These are phyloP conservation scores for Girardinichthys multiradiatus DNA, from an alignment of 2,113 vertebrate species.

Conservation along the genomic window DNA sequence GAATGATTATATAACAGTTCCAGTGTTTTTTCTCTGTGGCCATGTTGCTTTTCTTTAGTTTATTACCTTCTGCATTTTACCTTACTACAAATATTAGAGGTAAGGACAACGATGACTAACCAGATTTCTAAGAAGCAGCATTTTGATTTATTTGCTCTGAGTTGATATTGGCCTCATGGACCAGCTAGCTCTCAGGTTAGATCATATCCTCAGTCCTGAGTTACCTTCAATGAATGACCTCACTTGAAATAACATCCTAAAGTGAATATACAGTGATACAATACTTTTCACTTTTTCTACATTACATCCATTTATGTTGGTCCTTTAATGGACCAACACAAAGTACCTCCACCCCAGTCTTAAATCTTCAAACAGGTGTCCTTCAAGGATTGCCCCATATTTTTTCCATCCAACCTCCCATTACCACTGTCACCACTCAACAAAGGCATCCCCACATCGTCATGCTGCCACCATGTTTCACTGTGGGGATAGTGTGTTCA, in stretches of 20 bases:
- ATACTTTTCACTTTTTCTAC: no score
- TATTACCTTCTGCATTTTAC: background rate
- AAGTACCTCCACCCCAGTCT: no score
- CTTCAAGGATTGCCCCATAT: no score
- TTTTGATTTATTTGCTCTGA: background rate
- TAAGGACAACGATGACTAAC: background rate
- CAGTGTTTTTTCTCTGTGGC: background rate
- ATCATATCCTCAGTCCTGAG: background rate
- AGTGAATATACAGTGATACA: background rate
- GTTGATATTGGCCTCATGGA: background rate
- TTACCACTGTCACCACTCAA: no score
- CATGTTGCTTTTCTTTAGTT: background rate
- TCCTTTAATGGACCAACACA: no score
- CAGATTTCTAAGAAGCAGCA: background rate
- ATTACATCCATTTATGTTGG: no score
- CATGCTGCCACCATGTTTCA: no score
- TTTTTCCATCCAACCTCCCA: no score
- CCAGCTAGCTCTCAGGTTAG: background rate
- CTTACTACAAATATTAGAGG: background rate
- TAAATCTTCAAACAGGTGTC: no score
- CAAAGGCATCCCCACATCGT: no score
- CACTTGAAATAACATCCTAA: background rate
- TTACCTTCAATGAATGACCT: conserved; percentile 4
- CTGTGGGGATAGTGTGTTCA: no score
- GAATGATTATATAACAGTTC: background rate